phyloP scores from a whole-genome alignment of 2,888 invertebrate genomes.

The Mechanitis mazaeus region DNA sequence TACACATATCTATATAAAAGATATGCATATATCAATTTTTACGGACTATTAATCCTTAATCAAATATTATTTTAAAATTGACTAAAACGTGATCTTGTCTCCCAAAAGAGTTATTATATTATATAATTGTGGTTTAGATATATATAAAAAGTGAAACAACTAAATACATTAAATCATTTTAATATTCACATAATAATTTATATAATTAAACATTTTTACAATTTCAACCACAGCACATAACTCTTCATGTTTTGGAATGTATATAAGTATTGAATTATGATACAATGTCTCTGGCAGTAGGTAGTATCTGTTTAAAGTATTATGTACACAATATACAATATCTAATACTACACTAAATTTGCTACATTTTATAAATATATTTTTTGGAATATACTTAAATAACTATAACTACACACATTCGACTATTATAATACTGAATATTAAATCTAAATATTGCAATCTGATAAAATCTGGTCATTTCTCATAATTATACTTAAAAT shows the following conservation, averaged over 20 bases:
- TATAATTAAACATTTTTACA: slow-evolving; percentile 57
- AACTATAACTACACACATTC: slow-evolving; percentile 63
- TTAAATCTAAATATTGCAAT: slow-evolving; percentile 74
- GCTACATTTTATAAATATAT: slow-evolving; percentile 45
- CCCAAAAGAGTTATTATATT: too few species aligned
- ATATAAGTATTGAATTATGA: background rate
- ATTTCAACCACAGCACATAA: slow-evolving; percentile 25
- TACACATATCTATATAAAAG: too few species aligned
- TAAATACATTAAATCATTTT: slow-evolving; percentile 46
- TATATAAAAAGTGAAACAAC: slow-evolving; percentile 18
- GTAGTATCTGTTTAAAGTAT: slow-evolving; percentile 18
- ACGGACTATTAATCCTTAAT: too few species aligned
- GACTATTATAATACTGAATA: slow-evolving; percentile 72
- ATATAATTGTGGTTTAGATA: background rate
- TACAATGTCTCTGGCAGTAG: background rate
- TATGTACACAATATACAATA: slow-evolving; percentile 64
- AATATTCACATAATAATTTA: slow-evolving; percentile 70
- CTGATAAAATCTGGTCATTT: slow-evolving; percentile 75
- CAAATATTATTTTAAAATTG: too few species aligned
- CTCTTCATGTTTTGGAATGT: background rate
- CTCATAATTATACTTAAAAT: slow-evolving; percentile 51
- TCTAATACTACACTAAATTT: slow-evolving; percentile 28
- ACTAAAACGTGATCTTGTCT: too few species aligned
- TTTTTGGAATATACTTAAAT: slow-evolving; percentile 68
- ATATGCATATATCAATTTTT: too few species aligned